Evolutionary conservation across 2,113 vertebrate genomes (phyloP).

Genomic region (Setophaga coronata): DNA sequence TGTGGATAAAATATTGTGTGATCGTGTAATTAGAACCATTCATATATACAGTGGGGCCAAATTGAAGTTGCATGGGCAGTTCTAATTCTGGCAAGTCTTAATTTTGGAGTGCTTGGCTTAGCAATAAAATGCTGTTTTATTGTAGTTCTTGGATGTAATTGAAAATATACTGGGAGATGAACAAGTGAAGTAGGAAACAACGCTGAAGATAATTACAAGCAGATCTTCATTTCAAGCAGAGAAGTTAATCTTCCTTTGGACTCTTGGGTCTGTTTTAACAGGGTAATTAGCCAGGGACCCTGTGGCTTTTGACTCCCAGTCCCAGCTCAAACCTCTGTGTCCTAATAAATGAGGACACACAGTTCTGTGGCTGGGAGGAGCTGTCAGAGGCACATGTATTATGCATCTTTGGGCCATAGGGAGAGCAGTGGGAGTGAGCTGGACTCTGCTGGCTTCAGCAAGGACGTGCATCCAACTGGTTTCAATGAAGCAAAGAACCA

Average conservation of each 20-base stretch:
- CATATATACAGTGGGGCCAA: not conserved
- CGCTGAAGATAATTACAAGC: slow-evolving; percentile 50
- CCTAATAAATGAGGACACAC: not conserved
- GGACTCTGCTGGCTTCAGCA: not conserved
- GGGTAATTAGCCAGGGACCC: slow-evolving; percentile 37
- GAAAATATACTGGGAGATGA: slow-evolving; percentile 54
- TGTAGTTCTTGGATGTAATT: slow-evolving; percentile 56
- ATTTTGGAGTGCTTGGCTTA: slow-evolving; percentile 16
- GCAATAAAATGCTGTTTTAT: slow-evolving; percentile 36
- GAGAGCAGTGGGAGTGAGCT: not conserved
- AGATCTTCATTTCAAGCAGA: slow-evolving; percentile 52
- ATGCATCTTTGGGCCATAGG: not conserved
- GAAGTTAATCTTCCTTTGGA: slow-evolving; percentile 59
- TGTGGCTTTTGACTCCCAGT: slow-evolving; percentile 32
- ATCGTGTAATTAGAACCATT: slow-evolving; percentile 1
- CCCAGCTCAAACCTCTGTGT: not conserved
- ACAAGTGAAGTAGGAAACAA: slow-evolving; percentile 43
- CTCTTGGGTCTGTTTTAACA: slow-evolving; percentile 33
- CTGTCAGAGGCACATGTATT: not conserved
- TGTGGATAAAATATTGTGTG: not conserved
- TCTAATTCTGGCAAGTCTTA: slow-evolving; percentile 43
- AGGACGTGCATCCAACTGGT: not conserved
- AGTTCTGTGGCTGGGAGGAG: not conserved
- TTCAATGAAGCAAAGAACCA: not conserved
- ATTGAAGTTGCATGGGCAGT: not conserved